Evolutionary conservation across 2,113 vertebrate species (phyloP).

Genomic region (Chamaetylas fuelleborni): DNA sequence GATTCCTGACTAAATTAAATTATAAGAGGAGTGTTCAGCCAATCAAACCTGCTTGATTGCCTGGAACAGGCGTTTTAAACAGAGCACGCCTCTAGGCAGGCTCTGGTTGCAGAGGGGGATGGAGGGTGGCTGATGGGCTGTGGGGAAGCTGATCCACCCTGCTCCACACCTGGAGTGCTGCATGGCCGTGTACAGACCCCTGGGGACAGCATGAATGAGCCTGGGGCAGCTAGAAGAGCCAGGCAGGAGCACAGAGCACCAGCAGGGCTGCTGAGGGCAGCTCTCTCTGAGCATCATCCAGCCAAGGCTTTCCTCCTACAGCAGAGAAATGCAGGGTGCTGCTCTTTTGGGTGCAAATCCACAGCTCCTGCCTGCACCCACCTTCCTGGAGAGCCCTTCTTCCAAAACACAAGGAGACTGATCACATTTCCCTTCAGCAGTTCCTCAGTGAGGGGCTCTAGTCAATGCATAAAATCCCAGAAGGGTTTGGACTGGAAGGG

Average conservation of each 20-base stretch:
- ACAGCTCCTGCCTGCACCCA: not conserved
- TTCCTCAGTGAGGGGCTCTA: not conserved
- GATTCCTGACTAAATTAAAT: constrained; percentile 60
- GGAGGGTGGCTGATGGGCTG: not conserved
- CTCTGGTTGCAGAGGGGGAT: not conserved
- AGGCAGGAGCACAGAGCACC: not conserved
- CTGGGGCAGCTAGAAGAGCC: not conserved
- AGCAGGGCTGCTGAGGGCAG: not conserved
- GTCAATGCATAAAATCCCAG: not conserved
- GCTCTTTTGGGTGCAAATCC: not conserved
- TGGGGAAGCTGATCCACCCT: not conserved
- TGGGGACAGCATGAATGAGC: not conserved
- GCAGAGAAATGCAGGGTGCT: not conserved
- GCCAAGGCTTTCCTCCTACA: not conserved
- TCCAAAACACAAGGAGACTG: not conserved
- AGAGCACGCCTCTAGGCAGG: not conserved
- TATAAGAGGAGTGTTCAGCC: constrained; percentile 48
- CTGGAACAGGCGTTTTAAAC: constrained; percentile 45
- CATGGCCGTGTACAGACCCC: not conserved
- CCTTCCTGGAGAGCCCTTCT: not conserved
- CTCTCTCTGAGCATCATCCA: accelerated
- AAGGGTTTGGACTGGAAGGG: not conserved
- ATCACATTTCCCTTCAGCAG: not conserved
- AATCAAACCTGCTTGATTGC: constrained; percentile 51
- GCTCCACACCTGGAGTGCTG: not conserved